These are phyloP conservation scores for Brachypodius melanocephalos DNA, from an alignment of 2,113 vertebrate genomes.

Conservation along the genomic window DNA sequence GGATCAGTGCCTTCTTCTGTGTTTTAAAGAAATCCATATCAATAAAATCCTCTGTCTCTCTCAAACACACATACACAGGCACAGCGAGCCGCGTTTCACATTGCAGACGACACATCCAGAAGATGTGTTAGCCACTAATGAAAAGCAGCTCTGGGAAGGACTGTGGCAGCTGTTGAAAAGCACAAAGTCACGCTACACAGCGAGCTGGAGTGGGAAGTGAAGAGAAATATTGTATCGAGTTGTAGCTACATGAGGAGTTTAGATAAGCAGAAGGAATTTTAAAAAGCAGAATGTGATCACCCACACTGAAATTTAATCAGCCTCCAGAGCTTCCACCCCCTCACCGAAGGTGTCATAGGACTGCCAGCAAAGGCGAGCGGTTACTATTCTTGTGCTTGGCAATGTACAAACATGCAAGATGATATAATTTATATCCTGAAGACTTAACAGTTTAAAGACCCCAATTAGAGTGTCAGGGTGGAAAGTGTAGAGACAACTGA, in stretches of 20 bases:
- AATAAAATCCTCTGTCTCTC: background rate
- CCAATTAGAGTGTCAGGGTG: constrained; percentile 6
- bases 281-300: constrained; percentile 65
- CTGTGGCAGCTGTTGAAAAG: background rate
- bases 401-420: constrained; percentile 11
- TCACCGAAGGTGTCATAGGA: constrained; percentile 13
- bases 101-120: background rate
- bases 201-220: constrained; percentile 42
- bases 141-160: background rate
- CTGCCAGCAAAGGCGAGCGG: background rate
- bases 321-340: constrained; percentile 12
- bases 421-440: constrained; percentile 37
- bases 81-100: background rate
- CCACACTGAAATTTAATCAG: constrained; percentile 56
- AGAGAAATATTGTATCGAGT: constrained; percentile 54
- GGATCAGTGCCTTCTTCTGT: background rate
- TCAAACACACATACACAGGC: background rate
- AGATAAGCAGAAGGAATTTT: constrained; percentile 56
- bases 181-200: constrained; percentile 36
- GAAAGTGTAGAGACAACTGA: background rate
- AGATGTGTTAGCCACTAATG: background rate
- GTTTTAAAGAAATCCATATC: background rate
- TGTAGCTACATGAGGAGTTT: constrained; percentile 57
- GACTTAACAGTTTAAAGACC: constrained; percentile 7
- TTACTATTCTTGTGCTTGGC: background rate